These are phyloP conservation scores for Eupithecia tripunctaria DNA, from an alignment of 2,888 invertebrate genomes.

Conservation along the genomic window DNA sequence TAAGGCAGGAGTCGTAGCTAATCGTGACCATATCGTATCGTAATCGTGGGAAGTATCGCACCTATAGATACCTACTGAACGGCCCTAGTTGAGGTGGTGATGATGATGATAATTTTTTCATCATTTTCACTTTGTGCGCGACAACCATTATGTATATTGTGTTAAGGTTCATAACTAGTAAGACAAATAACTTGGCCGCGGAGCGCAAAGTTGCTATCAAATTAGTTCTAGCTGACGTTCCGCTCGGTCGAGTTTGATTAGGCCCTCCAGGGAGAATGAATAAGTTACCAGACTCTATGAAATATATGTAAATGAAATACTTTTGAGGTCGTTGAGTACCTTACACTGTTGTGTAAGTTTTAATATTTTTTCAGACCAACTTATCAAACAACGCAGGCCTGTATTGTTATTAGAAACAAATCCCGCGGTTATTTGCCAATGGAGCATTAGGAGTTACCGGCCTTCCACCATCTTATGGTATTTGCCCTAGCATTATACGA, in stretches of 20 bases:
- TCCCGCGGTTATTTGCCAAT: too few relatives aligned
- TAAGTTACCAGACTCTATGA: slow-evolving; percentile 40
- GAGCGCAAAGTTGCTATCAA: slow-evolving; percentile 70
- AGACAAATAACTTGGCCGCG: slow-evolving; percentile 70
- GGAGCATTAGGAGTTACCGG: too few relatives aligned
- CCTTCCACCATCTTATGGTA: too few relatives aligned
- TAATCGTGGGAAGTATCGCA: background rate
- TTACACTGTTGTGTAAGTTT: background rate
- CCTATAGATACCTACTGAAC: background rate
- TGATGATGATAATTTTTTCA: background rate
- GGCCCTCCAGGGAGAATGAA: slow-evolving; percentile 58
- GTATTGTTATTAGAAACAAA: background rate
- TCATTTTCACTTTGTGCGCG: slow-evolving; percentile 42
- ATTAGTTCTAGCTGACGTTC: slow-evolving; percentile 74
- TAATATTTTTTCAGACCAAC: background rate
- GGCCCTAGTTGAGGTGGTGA: background rate
- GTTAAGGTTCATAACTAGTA: slow-evolving; percentile 71
- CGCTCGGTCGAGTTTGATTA: slow-evolving; percentile 71
- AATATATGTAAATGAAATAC: slow-evolving; percentile 32
- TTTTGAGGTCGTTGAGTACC: slow-evolving; percentile 20
- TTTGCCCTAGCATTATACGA: too few relatives aligned
- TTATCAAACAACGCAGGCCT: background rate
- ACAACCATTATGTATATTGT: slow-evolving; percentile 67
- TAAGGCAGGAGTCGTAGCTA: too few relatives aligned
- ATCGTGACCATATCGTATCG: too few relatives aligned